Evolutionary conservation across 2,113 vertebrate species (phyloP).

Genomic region (Esox niger): DNA sequence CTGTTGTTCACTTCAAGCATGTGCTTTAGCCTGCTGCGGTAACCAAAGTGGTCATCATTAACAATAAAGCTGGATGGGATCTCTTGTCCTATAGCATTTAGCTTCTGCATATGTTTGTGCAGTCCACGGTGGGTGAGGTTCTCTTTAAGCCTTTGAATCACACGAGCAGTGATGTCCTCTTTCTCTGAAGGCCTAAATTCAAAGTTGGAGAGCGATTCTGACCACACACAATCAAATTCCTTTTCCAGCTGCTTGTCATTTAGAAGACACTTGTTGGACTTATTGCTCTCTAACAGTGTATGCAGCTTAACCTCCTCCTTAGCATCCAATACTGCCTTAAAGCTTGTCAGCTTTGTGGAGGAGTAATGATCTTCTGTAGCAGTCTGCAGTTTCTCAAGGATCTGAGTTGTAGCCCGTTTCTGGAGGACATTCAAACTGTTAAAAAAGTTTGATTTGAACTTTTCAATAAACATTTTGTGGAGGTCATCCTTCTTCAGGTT

Average conservation of each 20-base stretch:
- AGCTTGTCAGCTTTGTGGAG: conserved; percentile 46
- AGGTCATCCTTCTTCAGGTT: conserved; percentile 50
- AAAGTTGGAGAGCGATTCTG: conserved; percentile 51
- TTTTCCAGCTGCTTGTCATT: conserved; percentile 53
- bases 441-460: conserved; percentile 54
- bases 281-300: conserved; percentile 52
- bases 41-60: conserved; percentile 60
- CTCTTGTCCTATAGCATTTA: conserved; percentile 28
- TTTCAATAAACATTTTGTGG: conserved; percentile 46
- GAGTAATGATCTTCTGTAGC: conserved; percentile 49
- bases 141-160: conserved; percentile 51
- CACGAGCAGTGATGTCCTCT: conserved; percentile 54
- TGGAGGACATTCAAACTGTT: conserved; percentile 51
- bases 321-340: conserved; percentile 50
- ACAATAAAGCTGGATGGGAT: conserved; percentile 45
- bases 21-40: conserved; percentile 61
- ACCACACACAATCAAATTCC: conserved; percentile 70
- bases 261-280: conserved; percentile 38
- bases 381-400: conserved; percentile 42
- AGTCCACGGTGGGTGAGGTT: conserved; percentile 60
- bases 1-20: conserved; percentile 58
- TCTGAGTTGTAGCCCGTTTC: conserved; percentile 37
- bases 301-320: conserved; percentile 57
- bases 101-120: conserved; percentile 55
- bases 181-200: conserved; percentile 50